Percentiles rank a stretch among this genome's conserved stretches.
Evolutionary conservation across 2,888 invertebrate genomes (phyloP).

Genomic region (Trichopoda pennipes): DNA sequence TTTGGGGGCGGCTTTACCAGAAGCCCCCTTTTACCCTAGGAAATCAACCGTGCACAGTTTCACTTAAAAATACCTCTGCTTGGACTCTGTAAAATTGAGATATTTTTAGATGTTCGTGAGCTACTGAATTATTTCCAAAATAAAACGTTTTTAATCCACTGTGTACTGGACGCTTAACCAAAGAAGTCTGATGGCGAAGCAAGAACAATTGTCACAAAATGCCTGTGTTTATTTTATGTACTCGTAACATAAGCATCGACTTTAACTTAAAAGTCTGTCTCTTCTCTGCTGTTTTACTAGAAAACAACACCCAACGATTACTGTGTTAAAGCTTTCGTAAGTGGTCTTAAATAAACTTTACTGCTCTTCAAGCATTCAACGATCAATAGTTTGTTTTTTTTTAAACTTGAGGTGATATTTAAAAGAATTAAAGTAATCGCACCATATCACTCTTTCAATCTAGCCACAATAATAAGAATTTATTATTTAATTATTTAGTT

Average conservation of each 20-base stretch:
- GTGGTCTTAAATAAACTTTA: constrained; percentile 63
- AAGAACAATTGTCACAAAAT: constrained; percentile 69
- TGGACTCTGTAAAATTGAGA: no score
- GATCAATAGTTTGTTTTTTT: constrained; percentile 32
- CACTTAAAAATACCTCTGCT: no score
- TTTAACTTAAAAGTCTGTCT: constrained; percentile 10
- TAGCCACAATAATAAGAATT: no score
- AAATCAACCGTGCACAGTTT: no score
- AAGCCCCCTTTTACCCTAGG: no score
- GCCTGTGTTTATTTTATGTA: constrained; percentile 8
- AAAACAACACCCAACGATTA: constrained; percentile 57
- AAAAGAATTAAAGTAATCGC: no score
- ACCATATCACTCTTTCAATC: no score
- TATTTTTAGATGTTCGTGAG: no score
- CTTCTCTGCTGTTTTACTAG: constrained; percentile 39
- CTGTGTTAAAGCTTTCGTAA: constrained; percentile 65
- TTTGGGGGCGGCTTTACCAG: no score
- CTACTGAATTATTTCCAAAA: no score
- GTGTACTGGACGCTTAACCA: constrained; percentile 59
- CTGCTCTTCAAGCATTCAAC: constrained; percentile 46
- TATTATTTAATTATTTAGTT: background rate
- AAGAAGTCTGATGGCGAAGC: constrained; percentile 36
- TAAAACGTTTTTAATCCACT: constrained; percentile 25
- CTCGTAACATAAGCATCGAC: constrained; percentile 5
- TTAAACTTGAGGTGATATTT: background rate